Percentiles rank a stretch among this genome's conserved stretches.
phyloP scores from a whole-genome alignment of 1,140 invertebrate genomes.

The Kradibia gibbosae region DNA sequence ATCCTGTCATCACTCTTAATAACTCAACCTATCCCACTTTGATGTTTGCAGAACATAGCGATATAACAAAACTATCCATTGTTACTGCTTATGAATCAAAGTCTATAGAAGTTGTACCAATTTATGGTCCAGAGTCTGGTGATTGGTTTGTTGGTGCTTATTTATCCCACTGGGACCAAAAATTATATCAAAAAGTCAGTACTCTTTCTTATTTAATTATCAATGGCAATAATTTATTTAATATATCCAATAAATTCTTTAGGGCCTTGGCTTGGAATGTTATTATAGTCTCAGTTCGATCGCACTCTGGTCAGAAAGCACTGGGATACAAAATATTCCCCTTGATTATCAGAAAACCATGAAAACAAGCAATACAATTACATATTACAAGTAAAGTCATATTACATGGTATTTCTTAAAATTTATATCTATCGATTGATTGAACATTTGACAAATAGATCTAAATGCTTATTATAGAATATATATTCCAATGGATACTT shows the following conservation, averaged over 20 bases:
- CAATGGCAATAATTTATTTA: background rate
- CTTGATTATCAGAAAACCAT: conserved; percentile 63
- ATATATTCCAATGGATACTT: conserved; percentile 72
- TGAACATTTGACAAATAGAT: background rate
- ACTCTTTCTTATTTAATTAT: conserved; percentile 1
- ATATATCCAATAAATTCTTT: conserved; percentile 1
- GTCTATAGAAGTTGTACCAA: conserved; percentile 67
- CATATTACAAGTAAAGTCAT: conserved; percentile 71
- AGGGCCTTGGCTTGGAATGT: conserved; percentile 72
- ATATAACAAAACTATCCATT: conserved; percentile 65
- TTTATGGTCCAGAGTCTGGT: conserved; percentile 74
- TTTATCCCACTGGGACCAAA: conserved; percentile 73
- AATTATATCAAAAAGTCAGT: conserved; percentile 74
- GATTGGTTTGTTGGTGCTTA: conserved; percentile 77
- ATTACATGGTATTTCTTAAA: background rate
- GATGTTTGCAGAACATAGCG: conserved; percentile 64
- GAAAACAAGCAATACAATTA: conserved; percentile 65
- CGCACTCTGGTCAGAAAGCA: conserved; percentile 71
- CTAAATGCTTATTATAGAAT: conserved; percentile 63
- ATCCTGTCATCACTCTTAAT: conserved; percentile 74
- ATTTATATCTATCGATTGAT: background rate
- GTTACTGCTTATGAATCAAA: conserved; percentile 70
- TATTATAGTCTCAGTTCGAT: conserved; percentile 75
- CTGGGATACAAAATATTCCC: conserved; percentile 68
- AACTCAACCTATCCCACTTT: conserved; percentile 71